These are phyloP conservation scores for Myiotriccus ornatus DNA, from an alignment of 2,797 vertebrate species.

Conservation along the genomic window DNA sequence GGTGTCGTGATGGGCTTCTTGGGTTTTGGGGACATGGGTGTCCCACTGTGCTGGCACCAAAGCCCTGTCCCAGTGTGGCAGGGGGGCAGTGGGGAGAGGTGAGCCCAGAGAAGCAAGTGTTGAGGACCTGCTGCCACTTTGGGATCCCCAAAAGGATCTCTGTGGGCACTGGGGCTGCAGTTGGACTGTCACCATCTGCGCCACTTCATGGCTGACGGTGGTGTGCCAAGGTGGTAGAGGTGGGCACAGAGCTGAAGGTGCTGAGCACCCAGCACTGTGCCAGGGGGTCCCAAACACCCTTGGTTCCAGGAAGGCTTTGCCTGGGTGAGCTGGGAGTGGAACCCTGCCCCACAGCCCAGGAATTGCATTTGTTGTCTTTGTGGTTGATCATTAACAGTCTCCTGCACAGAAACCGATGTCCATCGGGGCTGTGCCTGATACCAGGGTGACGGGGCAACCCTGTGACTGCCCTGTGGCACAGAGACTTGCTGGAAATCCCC, in stretches of 20 bases:
- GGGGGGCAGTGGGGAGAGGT: background rate
- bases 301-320: accelerated
- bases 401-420: background rate
- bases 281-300: background rate
- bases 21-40: background rate
- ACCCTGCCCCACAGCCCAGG: background rate
- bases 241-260: accelerated
- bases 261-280: accelerated
- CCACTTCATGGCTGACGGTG: accelerated
- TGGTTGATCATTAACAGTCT: background rate
- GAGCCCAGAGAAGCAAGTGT: too few relatives aligned
- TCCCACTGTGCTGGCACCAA: accelerated
- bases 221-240: background rate
- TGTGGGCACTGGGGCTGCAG: background rate
- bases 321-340: background rate
- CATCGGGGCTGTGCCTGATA: background rate
- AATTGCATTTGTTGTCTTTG: background rate
- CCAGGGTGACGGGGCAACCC: background rate
- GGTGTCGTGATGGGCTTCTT: background rate
- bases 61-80: accelerated
- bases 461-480: accelerated
- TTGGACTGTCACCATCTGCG: accelerated
- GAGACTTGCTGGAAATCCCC: background rate
- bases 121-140: background rate
- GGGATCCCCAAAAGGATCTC: too few relatives aligned